phyloP scores from a whole-genome alignment of 2,888 invertebrate genomes.

The Megaustenia siamemsis region DNA sequence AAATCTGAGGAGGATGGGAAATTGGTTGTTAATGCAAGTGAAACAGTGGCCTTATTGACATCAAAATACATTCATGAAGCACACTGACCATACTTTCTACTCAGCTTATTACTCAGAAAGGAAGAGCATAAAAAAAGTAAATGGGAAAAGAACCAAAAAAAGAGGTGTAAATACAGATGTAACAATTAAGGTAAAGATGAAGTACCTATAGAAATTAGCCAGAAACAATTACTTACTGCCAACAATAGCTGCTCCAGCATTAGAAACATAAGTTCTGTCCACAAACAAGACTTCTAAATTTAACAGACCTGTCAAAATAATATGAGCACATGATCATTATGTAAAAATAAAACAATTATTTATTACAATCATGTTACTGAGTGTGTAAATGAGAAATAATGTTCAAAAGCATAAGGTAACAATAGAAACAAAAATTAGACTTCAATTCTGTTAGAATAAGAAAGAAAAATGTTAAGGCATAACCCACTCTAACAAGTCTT shows the following conservation, averaged over 20 bases:
- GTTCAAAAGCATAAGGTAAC: too few relatives aligned
- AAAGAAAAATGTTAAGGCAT: too few relatives aligned
- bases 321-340: not conserved
- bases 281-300: constrained; percentile 73
- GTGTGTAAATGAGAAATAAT: too few relatives aligned
- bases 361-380: too few relatives aligned
- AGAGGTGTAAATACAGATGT: not conserved
- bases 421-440: too few relatives aligned
- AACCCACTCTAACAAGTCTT: too few relatives aligned
- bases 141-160: too few relatives aligned
- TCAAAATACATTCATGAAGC: not conserved
- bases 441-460: too few relatives aligned
- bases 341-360: too few relatives aligned
- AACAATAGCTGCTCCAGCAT: constrained; percentile 67
- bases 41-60: not conserved
- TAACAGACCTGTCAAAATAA: constrained; percentile 60
- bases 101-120: too few relatives aligned
- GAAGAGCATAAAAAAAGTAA: too few relatives aligned
- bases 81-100: not conserved
- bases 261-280: constrained; percentile 73
- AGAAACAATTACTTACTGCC: constrained; percentile 61
- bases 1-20: constrained; percentile 66
- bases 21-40: not conserved
- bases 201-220: not conserved
- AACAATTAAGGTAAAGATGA: not conserved